Conservation (phyloP, 2,888 invertebrate genomes). For the Acrobasis repandana region DNA sequence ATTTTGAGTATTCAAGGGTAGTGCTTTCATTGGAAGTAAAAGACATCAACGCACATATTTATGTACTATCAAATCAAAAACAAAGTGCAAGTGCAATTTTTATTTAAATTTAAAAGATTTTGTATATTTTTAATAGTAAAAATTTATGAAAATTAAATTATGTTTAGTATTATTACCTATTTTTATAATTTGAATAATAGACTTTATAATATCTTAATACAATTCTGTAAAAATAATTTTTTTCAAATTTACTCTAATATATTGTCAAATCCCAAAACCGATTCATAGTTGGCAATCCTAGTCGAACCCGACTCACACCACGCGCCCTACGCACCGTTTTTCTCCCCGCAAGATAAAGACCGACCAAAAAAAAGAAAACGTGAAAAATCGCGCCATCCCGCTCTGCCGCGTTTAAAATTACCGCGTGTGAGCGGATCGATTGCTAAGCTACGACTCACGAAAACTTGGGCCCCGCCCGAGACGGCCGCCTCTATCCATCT, state of each 20-base stretch:
- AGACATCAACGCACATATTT: background rate
- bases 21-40: too few species aligned
- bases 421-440: constrained; percentile 64
- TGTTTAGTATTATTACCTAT: too few species aligned
- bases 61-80: background rate
- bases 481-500: constrained; percentile 80
- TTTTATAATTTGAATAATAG: too few species aligned
- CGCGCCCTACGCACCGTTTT: constrained; percentile 73
- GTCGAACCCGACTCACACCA: constrained; percentile 34
- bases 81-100: too few species aligned
- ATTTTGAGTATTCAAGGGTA: too few species aligned
- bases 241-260: background rate
- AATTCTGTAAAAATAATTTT: too few species aligned
- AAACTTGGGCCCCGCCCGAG: constrained; percentile 82
- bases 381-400: constrained; percentile 74
- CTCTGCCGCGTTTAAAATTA: constrained; percentile 45
- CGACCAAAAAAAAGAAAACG: constrained; percentile 81
- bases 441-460: constrained; percentile 81
- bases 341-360: constrained; percentile 81
- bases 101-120: too few species aligned
- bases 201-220: too few species aligned
- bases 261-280: constrained; percentile 6
- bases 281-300: constrained; percentile 21
- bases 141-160: too few species aligned
- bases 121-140: too few species aligned